Base-by-base conservation (phyloP, 2,797 vertebrate genomes). In the Pelobates cultripes region DNA sequence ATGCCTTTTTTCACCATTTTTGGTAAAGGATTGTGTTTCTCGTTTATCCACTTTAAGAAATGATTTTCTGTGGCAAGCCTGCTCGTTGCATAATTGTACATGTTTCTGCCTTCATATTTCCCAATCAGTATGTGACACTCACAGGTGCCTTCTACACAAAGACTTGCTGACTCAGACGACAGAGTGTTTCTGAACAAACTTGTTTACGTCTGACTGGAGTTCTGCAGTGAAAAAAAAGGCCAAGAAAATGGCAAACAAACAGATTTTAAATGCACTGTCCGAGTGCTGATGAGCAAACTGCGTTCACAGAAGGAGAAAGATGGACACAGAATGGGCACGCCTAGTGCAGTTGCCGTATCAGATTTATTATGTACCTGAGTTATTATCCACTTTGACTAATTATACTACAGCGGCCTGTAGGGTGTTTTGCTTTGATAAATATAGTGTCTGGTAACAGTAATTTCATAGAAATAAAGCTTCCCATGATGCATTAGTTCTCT, bases 1-100 rank as follows among this genome's bases (percentile, higher is more conserved):
- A 47, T 68, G 12, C 57, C 42, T 68, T 77, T 76, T 60, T 45
- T 40, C 5, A 47, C 15, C 28, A n/a, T 67, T 74, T 74, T 41
- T 5, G 43, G 42, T 68, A 69, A 73, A 73, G 81, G 41, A 73
- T 78, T 73, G 75, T 73, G 47, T 43, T 81, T 63, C 40, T 5
- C 68, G 67, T 80, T 75, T 80, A 57, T 77, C 70, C 72, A 42
- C 68, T 82, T 77, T 82, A 51, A 77, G 28, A 45, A 77, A 82
- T 67, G 75, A 67, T 82, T 66, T 45, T 82, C 42, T 68, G 51
- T 73, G 81, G 60, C 17, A 64, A 78, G 42, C 66, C 81, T 78
- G 75, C 75, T 63, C 45, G 15, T 57, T 63, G 75, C 75, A 63
- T 78, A 73, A 78, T 51, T 63, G 70, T 74, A 61, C 70, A 17